Evolutionary conservation across 2,888 invertebrate genomes (phyloP).

Genomic region (Cheilosia soror): DNA sequence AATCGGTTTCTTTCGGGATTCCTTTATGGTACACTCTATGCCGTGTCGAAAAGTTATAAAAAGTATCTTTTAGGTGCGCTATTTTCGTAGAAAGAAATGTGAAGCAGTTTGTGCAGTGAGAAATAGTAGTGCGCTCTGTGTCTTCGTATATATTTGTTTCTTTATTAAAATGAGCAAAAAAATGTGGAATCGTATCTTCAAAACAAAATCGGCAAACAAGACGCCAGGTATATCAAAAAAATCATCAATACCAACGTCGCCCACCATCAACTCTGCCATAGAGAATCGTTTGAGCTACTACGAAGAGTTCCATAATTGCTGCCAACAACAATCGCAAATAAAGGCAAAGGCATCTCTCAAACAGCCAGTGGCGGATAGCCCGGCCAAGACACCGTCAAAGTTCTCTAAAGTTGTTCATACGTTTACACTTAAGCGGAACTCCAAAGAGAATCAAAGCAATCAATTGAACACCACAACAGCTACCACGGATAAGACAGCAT

Average conservation of each 20-base stretch:
- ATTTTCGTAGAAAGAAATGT: conserved; percentile 61
- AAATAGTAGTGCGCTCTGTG: conserved; percentile 17
- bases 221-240: conserved; percentile 79
- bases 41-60: conserved; percentile 45
- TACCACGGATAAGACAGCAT: conserved; percentile 52
- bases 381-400: conserved; percentile 76
- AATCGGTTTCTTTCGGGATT: conserved; percentile 24
- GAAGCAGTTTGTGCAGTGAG: conserved; percentile 48
- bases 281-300: conserved; percentile 70
- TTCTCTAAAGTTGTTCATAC: conserved; percentile 80
- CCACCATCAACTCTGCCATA: conserved; percentile 25
- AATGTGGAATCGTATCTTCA: conserved; percentile 83
- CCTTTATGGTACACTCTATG: conserved; percentile 18
- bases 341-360: conserved; percentile 57
- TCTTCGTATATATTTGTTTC: background rate
- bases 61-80: conserved; percentile 55
- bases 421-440: conserved; percentile 80
- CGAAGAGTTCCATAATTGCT: conserved; percentile 68
- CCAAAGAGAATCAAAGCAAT: conserved; percentile 70
- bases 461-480: conserved; percentile 56
- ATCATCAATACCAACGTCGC: conserved; percentile 32
- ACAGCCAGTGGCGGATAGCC: conserved; percentile 29
- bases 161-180: conserved; percentile 81
- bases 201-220: conserved; percentile 81
- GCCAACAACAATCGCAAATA: conserved; percentile 57